Evolutionary conservation across 2,113 vertebrate genomes (phyloP).

Genomic region (Callipepla squamata): DNA sequence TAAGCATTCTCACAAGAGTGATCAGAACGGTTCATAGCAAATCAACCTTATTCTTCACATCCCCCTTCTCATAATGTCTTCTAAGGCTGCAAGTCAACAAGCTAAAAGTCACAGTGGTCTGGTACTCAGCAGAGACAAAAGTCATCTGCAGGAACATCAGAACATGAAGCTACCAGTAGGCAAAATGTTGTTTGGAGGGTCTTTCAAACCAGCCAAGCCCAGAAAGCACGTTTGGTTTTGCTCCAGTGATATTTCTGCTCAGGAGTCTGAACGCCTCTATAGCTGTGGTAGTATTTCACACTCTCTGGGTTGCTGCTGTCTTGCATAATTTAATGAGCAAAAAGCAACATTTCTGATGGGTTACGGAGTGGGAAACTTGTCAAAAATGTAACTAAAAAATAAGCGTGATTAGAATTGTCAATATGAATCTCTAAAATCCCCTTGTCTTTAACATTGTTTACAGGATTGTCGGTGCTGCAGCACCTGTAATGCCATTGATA

Average conservation of each 20-base stretch:
- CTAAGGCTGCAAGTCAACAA: neutral
- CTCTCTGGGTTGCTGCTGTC: neutral
- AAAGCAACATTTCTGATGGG: neutral
- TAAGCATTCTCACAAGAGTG: neutral
- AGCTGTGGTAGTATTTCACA: neutral
- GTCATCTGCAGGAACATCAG: neutral
- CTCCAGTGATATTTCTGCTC: neutral
- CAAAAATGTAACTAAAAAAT: neutral
- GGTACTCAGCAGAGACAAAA: neutral
- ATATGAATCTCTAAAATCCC: neutral
- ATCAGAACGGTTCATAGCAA: neutral
- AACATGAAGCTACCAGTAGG: neutral
- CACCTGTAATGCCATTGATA: neutral
- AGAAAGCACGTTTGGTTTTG: neutral
- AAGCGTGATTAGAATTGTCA: neutral
- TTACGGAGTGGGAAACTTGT: accelerated
- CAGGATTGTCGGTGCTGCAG: neutral
- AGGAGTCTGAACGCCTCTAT: neutral
- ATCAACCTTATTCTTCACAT: neutral
- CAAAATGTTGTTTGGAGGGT: neutral
- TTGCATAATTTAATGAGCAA: neutral
- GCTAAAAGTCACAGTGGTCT: neutral
- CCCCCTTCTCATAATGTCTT: neutral
- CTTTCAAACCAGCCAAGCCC: neutral
- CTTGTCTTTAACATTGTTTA: neutral